phyloP scores from a whole-genome alignment of 1,140 invertebrate species.

The Hyphantria cunea region DNA sequence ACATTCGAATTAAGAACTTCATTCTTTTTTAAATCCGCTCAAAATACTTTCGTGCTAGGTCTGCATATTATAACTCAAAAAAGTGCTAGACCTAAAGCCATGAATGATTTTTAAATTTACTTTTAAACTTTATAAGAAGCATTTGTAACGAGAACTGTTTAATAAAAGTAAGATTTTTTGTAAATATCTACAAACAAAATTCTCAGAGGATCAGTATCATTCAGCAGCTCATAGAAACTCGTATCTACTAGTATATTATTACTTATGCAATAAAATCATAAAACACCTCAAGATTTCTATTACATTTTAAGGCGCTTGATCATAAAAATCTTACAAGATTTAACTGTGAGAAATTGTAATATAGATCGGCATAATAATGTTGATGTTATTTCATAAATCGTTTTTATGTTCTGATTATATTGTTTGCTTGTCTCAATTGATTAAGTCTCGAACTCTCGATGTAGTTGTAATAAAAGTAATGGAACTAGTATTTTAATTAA shows the following conservation, averaged over 20 bases:
- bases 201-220: not conserved
- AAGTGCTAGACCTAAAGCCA: too few relatives aligned
- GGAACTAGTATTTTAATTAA: not conserved
- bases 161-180: too few relatives aligned
- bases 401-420: not conserved
- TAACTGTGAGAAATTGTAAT: conserved; percentile 1
- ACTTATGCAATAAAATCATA: conserved; percentile 4
- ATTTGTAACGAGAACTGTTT: not conserved
- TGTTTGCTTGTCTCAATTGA: not conserved
- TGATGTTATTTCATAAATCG: not conserved
- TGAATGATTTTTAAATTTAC: not conserved
- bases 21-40: too few relatives aligned
- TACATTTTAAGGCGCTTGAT: not conserved
- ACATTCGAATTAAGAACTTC: too few relatives aligned
- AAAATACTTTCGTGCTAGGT: too few relatives aligned
- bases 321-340: conserved; percentile 4
- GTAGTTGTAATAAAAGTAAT: not conserved
- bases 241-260: not conserved
- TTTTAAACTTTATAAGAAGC: too few relatives aligned
- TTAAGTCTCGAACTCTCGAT: not conserved
- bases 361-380: not conserved
- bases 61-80: too few relatives aligned
- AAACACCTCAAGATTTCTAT: conserved; percentile 1
- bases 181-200: too few relatives aligned
- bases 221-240: not conserved